These are phyloP conservation scores for Dipus sagitta DNA, from an alignment of 2,797 vertebrate genomes.

Conservation along the genomic window DNA sequence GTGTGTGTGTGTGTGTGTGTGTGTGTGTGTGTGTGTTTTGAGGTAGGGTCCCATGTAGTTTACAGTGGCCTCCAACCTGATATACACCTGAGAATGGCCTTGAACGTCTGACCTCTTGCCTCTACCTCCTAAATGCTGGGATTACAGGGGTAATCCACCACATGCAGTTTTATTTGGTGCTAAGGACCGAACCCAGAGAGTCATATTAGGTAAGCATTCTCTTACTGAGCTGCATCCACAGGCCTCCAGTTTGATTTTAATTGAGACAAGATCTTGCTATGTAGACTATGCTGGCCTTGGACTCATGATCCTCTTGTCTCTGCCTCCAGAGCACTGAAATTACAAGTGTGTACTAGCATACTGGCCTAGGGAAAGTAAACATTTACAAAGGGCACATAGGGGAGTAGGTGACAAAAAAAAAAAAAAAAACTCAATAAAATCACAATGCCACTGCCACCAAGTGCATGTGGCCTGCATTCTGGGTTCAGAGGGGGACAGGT, in stretches of 20 bases:
- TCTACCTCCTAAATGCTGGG: not conserved
- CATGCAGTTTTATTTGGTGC: not conserved
- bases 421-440: not conserved
- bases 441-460: not conserved
- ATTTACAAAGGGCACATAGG: not conserved
- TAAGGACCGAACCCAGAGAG: not conserved
- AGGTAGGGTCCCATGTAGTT: not conserved
- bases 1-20: too few species aligned
- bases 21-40: not conserved
- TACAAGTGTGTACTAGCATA: not conserved
- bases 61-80: not conserved
- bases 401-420: not conserved
- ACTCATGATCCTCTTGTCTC: not conserved
- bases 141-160: rapidly evolving
- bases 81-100: not conserved
- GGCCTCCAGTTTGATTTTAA: not conserved
- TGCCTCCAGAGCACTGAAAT: not conserved
- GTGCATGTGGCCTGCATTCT: slow-evolving; percentile 8
- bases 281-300: not conserved
- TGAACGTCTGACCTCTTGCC: not conserved
- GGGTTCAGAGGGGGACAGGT: slow-evolving; percentile 11
- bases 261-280: not conserved
- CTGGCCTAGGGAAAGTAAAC: not conserved
- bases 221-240: not conserved
- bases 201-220: not conserved